Percentiles rank a stretch among this genome's conserved stretches.
Evolutionary conservation across 23 tunicate species (phyloP).

Genomic region (Botrylloides violaceus): DNA sequence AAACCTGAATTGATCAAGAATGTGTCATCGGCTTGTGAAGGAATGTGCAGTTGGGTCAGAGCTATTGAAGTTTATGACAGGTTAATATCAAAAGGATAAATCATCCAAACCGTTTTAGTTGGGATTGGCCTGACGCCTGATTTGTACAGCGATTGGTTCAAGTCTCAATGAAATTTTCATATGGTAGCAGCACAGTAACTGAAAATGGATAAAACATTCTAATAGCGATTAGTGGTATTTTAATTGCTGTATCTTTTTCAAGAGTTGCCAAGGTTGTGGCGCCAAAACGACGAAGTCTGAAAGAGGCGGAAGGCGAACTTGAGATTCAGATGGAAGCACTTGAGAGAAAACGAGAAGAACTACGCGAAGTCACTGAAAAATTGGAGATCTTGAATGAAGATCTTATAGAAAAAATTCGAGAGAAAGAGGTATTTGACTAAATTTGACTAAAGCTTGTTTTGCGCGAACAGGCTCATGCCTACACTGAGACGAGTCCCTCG

Average conservation of each 20-base stretch:
- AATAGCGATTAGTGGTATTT: too few species aligned
- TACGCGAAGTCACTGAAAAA: conserved; percentile 60
- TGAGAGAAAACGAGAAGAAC: conserved; percentile 59
- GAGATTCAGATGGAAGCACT: conserved; percentile 43
- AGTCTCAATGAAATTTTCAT: background rate
- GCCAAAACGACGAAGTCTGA: conserved; percentile 51
- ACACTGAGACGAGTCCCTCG: too few species aligned
- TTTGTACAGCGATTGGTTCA: background rate
- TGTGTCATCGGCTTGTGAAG: conserved; percentile 90
- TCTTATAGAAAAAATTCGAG: conserved; percentile 47
- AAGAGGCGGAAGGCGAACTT: conserved; percentile 60
- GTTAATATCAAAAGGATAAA: background rate
- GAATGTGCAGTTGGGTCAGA: conserved; percentile 83
- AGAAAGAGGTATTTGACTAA: conserved; percentile 32
- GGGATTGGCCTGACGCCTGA: too few species aligned
- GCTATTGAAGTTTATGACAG: conserved; percentile 91
- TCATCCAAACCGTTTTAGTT: background rate
- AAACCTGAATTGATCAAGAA: conserved; percentile 80
- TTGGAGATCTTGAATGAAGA: conserved; percentile 53
- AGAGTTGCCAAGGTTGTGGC: conserved; percentile 95
- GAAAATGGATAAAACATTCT: too few species aligned
- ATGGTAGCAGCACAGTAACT: too few species aligned
- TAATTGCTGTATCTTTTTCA: too few species aligned
- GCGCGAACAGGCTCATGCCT: too few species aligned
- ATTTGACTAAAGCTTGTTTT: too few species aligned